Conservation (phyloP, 2,797 vertebrate species). For the Pempheris klunzingeri region DNA sequence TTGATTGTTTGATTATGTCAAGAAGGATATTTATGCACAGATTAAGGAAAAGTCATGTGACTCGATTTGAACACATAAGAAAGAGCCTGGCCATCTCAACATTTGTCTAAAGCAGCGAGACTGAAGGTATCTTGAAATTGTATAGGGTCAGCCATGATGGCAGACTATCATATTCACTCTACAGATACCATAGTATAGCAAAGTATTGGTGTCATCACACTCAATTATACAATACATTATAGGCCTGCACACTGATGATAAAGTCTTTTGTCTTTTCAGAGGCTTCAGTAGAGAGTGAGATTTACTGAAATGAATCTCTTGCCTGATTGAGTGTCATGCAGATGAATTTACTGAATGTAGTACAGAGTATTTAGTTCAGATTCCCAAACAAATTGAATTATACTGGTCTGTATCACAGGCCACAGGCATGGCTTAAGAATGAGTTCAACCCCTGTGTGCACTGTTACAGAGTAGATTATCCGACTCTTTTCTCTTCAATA, state of each 20-base stretch:
- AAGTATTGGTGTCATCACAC: constrained; percentile 51
- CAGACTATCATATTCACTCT: constrained; percentile 35
- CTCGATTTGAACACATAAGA: neutral
- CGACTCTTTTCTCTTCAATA: neutral
- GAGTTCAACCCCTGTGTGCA: constrained; percentile 45
- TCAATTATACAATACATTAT: constrained; percentile 58
- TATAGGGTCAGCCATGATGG: constrained; percentile 28
- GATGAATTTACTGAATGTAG: constrained; percentile 35
- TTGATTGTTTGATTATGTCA: constrained; percentile 56
- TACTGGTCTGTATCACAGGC: constrained; percentile 12
- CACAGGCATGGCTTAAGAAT: constrained; percentile 26
- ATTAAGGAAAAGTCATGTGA: constrained; percentile 17
- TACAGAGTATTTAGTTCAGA: constrained; percentile 26
- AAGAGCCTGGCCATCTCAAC: neutral
- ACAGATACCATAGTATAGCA: constrained; percentile 48
- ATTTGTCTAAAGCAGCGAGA: neutral
- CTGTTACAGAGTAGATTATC: constrained; percentile 29
- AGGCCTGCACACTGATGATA: constrained; percentile 50
- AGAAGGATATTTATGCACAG: constrained; percentile 38
- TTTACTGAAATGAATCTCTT: constrained; percentile 50
- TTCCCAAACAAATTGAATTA: constrained; percentile 31
- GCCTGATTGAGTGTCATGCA: constrained; percentile 30
- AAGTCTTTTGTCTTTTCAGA: constrained; percentile 58
- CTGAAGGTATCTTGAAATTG: constrained; percentile 4
- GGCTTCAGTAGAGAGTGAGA: constrained; percentile 42